phyloP scores from a whole-genome alignment of 2,888 invertebrate genomes.

The Onchidella celtica region DNA sequence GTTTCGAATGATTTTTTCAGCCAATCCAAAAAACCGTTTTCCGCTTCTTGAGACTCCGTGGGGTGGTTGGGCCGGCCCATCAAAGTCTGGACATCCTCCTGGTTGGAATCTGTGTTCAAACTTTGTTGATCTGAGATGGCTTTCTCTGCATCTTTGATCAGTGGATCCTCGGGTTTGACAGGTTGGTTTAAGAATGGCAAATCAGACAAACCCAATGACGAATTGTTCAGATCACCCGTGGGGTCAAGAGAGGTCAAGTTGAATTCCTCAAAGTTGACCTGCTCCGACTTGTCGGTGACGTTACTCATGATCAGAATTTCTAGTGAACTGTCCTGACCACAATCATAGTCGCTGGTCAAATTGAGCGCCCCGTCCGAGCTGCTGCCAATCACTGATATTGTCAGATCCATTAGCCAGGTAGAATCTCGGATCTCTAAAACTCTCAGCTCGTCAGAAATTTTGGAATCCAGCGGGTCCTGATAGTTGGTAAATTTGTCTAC shows the following conservation, averaged over 20 bases:
- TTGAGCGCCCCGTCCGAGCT: neutral
- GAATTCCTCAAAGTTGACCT: neutral
- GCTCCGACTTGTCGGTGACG: constrained; percentile 3
- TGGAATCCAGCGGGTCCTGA: neutral
- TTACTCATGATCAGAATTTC: constrained; percentile 40
- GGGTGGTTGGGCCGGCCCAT: too few species aligned
- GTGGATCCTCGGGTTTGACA: constrained; percentile 26
- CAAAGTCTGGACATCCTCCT: too few species aligned
- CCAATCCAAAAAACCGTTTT: neutral
- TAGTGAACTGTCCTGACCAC: constrained; percentile 41
- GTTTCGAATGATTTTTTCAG: neutral
- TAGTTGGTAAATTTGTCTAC: constrained; percentile 32
- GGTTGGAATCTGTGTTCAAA: neutral
- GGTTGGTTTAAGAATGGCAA: neutral
- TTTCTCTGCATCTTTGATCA: constrained; percentile 15
- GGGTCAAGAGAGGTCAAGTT: neutral
- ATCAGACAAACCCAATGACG: too few species aligned
- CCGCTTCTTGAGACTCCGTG: neutral
- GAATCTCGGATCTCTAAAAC: constrained; percentile 39
- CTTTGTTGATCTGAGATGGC: constrained; percentile 15
- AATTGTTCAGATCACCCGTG: neutral
- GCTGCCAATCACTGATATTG: neutral
- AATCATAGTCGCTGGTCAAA: constrained; percentile 36
- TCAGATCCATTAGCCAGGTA: neutral
- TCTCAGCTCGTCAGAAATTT: constrained; percentile 15